These are phyloP conservation scores for Sminthurides aquaticus DNA, from an alignment of 2,888 invertebrate genomes.

Conservation along the genomic window DNA sequence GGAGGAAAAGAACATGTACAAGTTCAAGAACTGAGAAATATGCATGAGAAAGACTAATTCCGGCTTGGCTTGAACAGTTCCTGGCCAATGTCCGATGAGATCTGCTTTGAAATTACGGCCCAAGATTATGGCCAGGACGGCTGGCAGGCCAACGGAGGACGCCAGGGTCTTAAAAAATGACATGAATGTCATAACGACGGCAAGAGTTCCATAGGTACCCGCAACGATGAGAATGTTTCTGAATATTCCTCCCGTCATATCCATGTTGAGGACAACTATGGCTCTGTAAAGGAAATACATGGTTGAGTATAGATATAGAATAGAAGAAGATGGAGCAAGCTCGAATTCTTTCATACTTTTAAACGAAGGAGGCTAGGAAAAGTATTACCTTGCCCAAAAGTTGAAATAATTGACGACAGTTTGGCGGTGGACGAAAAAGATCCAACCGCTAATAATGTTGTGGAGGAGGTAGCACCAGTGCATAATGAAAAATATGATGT, in stretches of 20 bases:
- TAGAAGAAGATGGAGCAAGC: too few species aligned
- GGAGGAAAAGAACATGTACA: constrained; percentile 25
- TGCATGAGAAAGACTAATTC: neutral
- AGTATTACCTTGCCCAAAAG: constrained; percentile 16
- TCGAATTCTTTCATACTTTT: too few species aligned
- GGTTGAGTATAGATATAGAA: neutral
- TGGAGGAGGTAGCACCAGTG: constrained; percentile 10
- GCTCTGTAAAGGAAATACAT: constrained; percentile 1
- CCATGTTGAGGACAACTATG: constrained; percentile 1
- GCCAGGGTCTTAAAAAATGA: neutral
- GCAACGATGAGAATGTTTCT: neutral
- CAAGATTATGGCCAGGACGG: neutral
- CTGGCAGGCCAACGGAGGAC: neutral
- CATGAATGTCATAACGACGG: neutral
- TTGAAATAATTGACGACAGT: constrained; percentile 6
- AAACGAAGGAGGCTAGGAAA: too few species aligned
- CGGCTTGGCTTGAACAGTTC: neutral
- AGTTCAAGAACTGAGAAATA: neutral
- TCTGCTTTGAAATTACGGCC: neutral
- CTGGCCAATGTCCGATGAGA: neutral
- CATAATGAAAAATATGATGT: constrained; percentile 7
- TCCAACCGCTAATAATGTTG: constrained; percentile 18
- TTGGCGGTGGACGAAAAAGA: neutral
- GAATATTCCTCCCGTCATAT: constrained; percentile 5
- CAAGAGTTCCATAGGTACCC: neutral